Percentiles rank a stretch among this genome's conserved stretches.
phyloP scores from a whole-genome alignment of 2,888 invertebrate genomes.

The Nasonia oneida region DNA sequence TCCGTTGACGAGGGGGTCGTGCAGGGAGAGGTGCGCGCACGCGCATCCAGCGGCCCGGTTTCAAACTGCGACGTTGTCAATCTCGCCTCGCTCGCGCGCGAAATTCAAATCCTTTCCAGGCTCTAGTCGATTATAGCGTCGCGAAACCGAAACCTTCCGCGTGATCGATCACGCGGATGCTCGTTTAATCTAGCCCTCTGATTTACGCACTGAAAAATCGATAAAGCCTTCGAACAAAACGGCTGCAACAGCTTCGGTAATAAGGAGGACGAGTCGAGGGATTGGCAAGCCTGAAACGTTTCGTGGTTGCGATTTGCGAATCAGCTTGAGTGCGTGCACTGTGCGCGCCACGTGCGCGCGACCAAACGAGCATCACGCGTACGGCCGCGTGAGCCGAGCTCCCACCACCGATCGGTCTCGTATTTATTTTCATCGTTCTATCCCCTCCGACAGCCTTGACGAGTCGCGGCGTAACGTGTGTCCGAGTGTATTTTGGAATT shows the following conservation, averaged over 20 bases:
- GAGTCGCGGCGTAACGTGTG: not conserved
- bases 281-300: not conserved
- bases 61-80: not conserved
- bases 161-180: no score
- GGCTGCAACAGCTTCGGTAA: not conserved
- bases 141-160: not conserved
- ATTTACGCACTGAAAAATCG: no score
- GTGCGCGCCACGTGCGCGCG: not conserved
- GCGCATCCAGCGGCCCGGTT: not conserved
- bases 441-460: not conserved
- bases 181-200: no score
- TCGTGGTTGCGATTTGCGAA: not conserved
- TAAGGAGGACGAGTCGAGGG: not conserved
- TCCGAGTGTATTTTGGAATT: not conserved
- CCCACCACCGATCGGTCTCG: constrained; percentile 24
- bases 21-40: not conserved
- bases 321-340: not conserved
- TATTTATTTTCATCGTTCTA: not conserved
- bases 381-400: constrained; percentile 52
- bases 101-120: not conserved
- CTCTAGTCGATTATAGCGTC: no score
- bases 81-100: not conserved
- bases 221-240: no score
- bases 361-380: constrained; percentile 47
- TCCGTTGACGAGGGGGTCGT: not conserved